phyloP scores from a whole-genome alignment of 2,888 invertebrate species.

The Phyto melanocephala region DNA sequence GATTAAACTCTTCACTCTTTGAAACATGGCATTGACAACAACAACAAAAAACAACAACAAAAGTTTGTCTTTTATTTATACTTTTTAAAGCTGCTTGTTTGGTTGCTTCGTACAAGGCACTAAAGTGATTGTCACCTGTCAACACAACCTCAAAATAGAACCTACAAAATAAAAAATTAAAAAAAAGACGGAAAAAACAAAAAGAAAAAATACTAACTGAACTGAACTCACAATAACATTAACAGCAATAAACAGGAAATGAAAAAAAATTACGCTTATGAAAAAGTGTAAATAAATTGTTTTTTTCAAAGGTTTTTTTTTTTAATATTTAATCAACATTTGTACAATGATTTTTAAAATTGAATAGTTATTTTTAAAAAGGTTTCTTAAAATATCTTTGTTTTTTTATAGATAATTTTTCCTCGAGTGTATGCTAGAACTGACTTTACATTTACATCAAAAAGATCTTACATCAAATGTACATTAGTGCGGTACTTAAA shows the following conservation, averaged over 20 bases:
- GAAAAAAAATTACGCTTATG: neutral
- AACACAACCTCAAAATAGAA: constrained; percentile 31
- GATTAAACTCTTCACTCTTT: constrained; percentile 34
- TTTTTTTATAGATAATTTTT: neutral
- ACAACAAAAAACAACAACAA: neutral
- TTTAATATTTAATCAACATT: too few species aligned
- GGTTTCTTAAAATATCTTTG: too few species aligned
- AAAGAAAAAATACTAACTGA: neutral
- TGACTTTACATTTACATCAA: constrained; percentile 39
- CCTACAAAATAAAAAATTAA: neutral
- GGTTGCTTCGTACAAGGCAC: neutral
- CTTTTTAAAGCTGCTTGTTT: neutral
- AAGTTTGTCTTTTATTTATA: neutral
- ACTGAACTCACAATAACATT: constrained; percentile 11
- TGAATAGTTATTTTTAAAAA: too few species aligned
- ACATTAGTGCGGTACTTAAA: constrained; percentile 58
- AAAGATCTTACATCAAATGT: constrained; percentile 59
- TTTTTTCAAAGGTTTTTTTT: neutral
- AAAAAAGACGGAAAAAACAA: neutral
- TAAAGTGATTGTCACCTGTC: constrained; percentile 53
- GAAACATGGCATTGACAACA: neutral
- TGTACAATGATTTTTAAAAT: too few species aligned
- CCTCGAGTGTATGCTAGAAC: neutral
- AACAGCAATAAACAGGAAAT: constrained; percentile 17
- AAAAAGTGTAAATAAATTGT: neutral